Evolutionary conservation across 2,888 invertebrate species (phyloP).

Genomic region (Watsonalla cultraria): DNA sequence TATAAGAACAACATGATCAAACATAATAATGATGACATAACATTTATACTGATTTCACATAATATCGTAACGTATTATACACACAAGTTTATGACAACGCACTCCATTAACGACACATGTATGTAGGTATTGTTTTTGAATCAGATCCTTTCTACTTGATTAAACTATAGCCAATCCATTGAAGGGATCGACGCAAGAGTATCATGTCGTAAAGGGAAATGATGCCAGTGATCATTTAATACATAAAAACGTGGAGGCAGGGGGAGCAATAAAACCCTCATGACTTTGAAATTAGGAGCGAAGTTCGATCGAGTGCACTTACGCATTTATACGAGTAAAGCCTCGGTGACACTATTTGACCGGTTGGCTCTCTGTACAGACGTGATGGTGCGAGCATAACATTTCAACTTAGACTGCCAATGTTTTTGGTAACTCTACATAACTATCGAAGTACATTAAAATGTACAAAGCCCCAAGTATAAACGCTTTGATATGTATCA

Average conservation of each 20-base stretch:
- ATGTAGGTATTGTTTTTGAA: background rate
- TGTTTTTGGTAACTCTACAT: too few species aligned
- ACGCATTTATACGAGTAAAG: conserved; percentile 36
- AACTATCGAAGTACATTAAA: too few species aligned
- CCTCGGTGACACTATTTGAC: conserved; percentile 30
- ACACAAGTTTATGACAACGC: too few species aligned
- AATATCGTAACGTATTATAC: too few species aligned
- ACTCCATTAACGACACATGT: too few species aligned
- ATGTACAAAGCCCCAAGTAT: too few species aligned
- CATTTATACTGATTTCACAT: too few species aligned
- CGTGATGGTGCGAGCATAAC: conserved; percentile 11
- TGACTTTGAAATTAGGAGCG: conserved; percentile 64
- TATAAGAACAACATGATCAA: too few species aligned
- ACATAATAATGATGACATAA: too few species aligned
- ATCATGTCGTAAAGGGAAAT: conserved; percentile 10
- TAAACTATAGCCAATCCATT: conserved; percentile 14
- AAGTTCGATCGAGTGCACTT: conserved; percentile 49
- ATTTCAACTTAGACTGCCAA: conserved; percentile 6
- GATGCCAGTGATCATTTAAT: conserved; percentile 15
- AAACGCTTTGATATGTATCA: too few species aligned
- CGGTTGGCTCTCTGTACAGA: conserved; percentile 18
- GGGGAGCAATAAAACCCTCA: conserved; percentile 39
- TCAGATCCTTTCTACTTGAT: conserved; percentile 23
- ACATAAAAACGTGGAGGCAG: conserved; percentile 12
- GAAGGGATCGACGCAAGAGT: conserved; percentile 1